phyloP scores from a whole-genome alignment of 2,113 vertebrate genomes.

The Amphilophus citrinellus region DNA sequence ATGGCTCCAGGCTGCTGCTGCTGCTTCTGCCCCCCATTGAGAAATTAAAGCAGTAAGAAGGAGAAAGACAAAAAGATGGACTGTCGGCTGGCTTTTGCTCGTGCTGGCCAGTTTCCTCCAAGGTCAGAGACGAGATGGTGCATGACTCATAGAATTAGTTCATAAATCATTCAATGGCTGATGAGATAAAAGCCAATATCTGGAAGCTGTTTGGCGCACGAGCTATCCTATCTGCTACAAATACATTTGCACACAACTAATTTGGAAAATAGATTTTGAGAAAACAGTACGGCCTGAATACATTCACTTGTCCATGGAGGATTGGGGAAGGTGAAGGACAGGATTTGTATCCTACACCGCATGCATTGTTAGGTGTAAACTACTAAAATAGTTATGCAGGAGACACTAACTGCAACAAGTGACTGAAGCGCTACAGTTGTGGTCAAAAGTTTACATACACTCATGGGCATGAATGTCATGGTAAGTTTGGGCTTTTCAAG shows the following conservation, averaged over 20 bases:
- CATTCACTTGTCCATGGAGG: background rate
- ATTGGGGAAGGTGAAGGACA: background rate
- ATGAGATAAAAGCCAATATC: constrained; percentile 37
- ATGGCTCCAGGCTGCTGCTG: background rate
- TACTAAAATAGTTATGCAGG: background rate
- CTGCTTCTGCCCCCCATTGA: background rate
- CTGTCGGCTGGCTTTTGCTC: constrained; percentile 20
- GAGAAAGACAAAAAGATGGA: constrained; percentile 29
- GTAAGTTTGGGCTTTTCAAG: too few relatives aligned
- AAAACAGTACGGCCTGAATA: background rate
- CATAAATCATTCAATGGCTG: constrained; percentile 52
- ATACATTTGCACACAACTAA: background rate
- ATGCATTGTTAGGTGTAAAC: background rate
- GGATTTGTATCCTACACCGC: background rate
- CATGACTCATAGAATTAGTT: constrained; percentile 45
- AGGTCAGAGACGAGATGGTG: constrained; percentile 39
- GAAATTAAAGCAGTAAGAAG: constrained; percentile 3
- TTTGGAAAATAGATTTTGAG: background rate
- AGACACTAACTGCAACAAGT: background rate
- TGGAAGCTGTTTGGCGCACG: background rate
- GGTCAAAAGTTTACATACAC: too few relatives aligned
- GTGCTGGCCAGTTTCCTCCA: constrained; percentile 17
- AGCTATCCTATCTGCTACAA: background rate
- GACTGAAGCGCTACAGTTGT: background rate
- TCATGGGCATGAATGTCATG: too few relatives aligned